Conservation (phyloP, 2,113 vertebrate species). For the Zingel zingel region DNA sequence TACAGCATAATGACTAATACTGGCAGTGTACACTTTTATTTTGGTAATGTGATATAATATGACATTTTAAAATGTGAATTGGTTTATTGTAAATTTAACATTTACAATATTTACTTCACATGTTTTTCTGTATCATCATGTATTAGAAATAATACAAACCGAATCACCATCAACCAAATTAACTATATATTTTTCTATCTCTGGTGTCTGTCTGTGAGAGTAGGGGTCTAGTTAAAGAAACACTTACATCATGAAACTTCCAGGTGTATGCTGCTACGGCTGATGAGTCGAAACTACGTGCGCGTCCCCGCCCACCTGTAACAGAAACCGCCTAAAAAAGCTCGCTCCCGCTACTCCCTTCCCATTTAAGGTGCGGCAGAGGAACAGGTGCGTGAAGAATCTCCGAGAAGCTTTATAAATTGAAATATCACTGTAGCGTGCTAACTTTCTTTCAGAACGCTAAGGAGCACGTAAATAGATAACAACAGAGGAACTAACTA, state of each 20-base stretch:
- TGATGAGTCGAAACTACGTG: constrained; percentile 80
- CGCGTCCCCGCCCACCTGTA: constrained; percentile 72
- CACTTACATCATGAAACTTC: constrained; percentile 77
- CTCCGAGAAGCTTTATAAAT: background rate
- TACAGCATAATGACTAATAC: background rate
- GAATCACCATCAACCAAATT: background rate
- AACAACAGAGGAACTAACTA: background rate
- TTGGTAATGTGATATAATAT: background rate
- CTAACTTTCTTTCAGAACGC: background rate
- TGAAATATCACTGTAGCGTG: background rate
- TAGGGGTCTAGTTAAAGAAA: constrained; percentile 2
- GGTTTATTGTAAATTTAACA: background rate
- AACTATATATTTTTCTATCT: no score
- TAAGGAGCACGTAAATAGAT: background rate
- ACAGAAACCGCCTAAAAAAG: constrained; percentile 74
- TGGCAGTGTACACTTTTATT: background rate
- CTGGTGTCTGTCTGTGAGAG: no score
- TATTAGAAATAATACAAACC: background rate
- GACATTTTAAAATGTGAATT: background rate
- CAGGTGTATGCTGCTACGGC: constrained; percentile 25
- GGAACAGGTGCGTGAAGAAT: constrained; percentile 74
- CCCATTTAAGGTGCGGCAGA: constrained; percentile 76
- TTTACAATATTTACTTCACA: background rate
- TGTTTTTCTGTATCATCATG: background rate
- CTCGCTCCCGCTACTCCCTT: constrained; percentile 63